phyloP scores from a whole-genome alignment of 2,888 invertebrate species.

The Galeopsomyia nigrocyanea region DNA sequence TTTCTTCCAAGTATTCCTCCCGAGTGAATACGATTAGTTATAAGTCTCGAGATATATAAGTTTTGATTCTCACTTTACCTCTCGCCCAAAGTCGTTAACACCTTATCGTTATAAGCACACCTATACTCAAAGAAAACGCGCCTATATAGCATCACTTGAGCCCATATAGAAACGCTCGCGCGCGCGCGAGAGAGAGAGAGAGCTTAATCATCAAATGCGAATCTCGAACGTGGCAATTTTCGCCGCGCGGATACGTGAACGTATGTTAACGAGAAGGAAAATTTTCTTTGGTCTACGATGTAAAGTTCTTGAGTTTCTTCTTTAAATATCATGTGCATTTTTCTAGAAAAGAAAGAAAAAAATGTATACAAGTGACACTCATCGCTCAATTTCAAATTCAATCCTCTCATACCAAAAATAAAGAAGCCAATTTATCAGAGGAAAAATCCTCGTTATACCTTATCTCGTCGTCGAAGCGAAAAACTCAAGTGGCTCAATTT shows the following conservation, averaged over 20 bases:
- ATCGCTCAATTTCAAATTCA: too few relatives aligned
- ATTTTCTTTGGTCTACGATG: constrained; percentile 7
- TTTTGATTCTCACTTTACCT: constrained; percentile 13
- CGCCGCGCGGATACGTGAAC: constrained; percentile 42
- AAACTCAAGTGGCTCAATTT: constrained; percentile 14
- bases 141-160: not conserved
- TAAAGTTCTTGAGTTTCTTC: too few relatives aligned
- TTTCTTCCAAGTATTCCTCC: constrained; percentile 9
- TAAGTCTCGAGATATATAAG: constrained; percentile 23
- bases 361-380: too few relatives aligned
- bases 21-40: constrained; percentile 46
- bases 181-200: too few relatives aligned
- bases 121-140: not conserved
- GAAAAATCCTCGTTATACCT: not conserved
- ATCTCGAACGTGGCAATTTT: constrained; percentile 48
- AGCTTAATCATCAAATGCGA: constrained; percentile 46
- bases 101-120: constrained; percentile 27
- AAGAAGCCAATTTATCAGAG: too few relatives aligned
- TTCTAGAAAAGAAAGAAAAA: too few relatives aligned
- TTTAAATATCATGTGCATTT: too few relatives aligned
- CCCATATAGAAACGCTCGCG: too few relatives aligned
- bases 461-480: not conserved
- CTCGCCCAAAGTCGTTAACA: constrained; percentile 39
- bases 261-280: constrained; percentile 48
- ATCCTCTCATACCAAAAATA: too few relatives aligned